A percentile compares a stretch with the other conserved stretches of the same genome.
Conservation (phyloP, 2,888 invertebrate genomes). For the Dicycla oo region DNA sequence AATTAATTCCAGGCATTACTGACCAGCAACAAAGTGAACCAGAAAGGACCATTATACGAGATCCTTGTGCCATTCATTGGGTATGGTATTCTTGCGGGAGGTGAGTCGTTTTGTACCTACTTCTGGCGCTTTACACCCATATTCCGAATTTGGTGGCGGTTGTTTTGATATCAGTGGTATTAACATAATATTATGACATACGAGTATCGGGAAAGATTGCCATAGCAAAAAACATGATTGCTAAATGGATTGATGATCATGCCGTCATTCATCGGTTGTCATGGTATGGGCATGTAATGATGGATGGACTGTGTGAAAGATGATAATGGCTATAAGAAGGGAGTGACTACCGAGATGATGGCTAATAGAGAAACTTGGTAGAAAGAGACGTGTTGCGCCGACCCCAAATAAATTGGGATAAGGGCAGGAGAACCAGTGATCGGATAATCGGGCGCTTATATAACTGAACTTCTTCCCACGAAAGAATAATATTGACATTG, state of each 20-base stretch:
- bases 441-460: no score
- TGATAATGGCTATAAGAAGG: no score
- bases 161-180: not conserved
- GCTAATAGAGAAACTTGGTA: no score
- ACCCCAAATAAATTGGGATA: no score
- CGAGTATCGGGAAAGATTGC: not conserved
- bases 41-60: slow-evolving; percentile 80
- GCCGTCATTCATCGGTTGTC: no score
- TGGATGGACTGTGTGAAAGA: no score
- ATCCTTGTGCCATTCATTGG: slow-evolving; percentile 75
- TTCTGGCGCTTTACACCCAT: not conserved
- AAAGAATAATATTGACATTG: no score
- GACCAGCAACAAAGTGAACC: slow-evolving; percentile 81
- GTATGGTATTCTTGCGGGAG: slow-evolving; percentile 81
- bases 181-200: not conserved
- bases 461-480: no score
- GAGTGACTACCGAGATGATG: no score
- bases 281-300: no score
- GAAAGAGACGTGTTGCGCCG: no score
- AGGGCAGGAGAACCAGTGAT: no score
- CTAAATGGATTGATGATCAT: not conserved
- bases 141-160: not conserved
- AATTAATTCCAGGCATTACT: slow-evolving; percentile 75
- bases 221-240: not conserved
- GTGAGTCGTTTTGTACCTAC: slow-evolving; percentile 60